phyloP scores from a whole-genome alignment of 37 sponge, comb jelly and placozoan genomes.

The Tethya wilhelma region DNA sequence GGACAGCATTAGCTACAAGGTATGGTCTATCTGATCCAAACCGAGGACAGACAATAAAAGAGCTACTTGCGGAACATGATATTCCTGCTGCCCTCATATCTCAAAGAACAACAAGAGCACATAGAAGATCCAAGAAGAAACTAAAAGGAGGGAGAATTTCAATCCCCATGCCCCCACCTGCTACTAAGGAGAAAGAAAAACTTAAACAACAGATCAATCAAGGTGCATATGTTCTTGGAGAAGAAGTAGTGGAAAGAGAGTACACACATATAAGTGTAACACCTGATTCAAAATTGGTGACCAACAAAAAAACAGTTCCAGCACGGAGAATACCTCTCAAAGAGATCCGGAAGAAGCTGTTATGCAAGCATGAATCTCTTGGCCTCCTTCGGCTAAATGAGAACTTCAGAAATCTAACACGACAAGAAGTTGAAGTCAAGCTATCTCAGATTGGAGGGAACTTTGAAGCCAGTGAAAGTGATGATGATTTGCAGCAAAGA shows the following conservation, averaged over 20 bases:
- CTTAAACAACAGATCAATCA: neutral
- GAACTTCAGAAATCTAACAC: too few species aligned
- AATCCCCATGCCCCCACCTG: neutral
- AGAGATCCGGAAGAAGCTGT: conserved; percentile 13
- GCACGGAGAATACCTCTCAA: neutral
- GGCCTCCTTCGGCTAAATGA: neutral
- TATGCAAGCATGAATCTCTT: conserved; percentile 18
- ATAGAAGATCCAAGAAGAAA: conserved; percentile 7
- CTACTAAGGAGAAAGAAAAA: neutral
- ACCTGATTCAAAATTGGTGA: neutral
- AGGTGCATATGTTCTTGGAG: neutral
- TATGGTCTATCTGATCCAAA: conserved; percentile 8
- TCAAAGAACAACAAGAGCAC: neutral
- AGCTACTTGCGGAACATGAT: neutral
- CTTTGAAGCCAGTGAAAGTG: neutral
- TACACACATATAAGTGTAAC: too few species aligned
- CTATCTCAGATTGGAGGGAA: neutral
- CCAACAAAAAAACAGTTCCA: neutral
- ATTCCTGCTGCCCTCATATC: neutral
- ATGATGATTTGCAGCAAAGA: neutral
- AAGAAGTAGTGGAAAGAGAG: too few species aligned
- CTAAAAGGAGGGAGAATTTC: neutral
- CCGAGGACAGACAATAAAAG: conserved; percentile 21
- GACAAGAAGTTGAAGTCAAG: neutral
- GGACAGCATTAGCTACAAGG: conserved; percentile 2